phyloP scores from a whole-genome alignment of 2,113 vertebrate genomes.

The Rhombomys opimus region DNA sequence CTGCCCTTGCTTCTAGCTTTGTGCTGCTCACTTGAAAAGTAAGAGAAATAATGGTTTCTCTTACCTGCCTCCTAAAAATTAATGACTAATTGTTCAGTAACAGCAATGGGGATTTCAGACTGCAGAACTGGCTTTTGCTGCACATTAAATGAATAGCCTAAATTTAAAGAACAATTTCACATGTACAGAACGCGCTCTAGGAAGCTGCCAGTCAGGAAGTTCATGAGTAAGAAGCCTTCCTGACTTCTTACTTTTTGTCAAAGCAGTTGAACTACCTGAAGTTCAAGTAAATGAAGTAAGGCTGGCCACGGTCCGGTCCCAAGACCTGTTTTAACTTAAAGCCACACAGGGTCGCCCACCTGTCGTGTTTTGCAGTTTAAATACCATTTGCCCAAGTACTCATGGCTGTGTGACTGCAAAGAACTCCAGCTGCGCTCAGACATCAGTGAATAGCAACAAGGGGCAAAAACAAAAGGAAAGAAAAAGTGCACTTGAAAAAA shows the following conservation, averaged over 20 bases:
- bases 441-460: no score
- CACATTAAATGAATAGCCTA: constrained; percentile 4
- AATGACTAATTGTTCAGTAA: background rate
- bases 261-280: background rate
- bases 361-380: background rate
- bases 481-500: background rate
- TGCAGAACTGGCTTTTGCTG: background rate
- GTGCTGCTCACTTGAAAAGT: background rate
- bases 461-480: background rate
- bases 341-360: no score
- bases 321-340: background rate
- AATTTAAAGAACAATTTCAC: background rate
- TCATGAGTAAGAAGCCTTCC: background rate
- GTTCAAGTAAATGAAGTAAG: background rate
- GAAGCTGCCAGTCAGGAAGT: background rate
- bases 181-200: background rate
- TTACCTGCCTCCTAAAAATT: background rate
- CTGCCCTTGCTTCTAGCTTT: background rate
- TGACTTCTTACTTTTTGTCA: background rate
- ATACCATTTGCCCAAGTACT: background rate
- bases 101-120: background rate
- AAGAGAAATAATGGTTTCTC: background rate
- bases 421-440: background rate
- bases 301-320: background rate
- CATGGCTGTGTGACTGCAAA: no score